Evolutionary conservation across 1,140 invertebrate species (phyloP).

Genomic region (Chelonus insularis): DNA sequence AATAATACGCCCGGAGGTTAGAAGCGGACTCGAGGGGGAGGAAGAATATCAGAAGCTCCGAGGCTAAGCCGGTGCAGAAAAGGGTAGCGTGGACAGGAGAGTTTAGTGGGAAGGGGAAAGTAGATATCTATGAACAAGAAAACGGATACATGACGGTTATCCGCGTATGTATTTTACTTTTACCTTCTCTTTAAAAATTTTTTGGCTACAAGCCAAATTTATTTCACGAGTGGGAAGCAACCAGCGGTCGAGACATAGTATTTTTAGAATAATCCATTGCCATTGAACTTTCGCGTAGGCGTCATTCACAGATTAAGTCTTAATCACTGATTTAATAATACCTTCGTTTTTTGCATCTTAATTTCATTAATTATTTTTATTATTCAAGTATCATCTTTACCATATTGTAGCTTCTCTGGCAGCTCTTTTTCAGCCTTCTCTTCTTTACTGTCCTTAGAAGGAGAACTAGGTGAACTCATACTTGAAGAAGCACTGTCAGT

Average conservation of each 20-base stretch:
- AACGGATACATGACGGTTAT: slow-evolving; percentile 5
- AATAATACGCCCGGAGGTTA: slow-evolving; percentile 46
- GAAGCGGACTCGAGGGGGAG: slow-evolving; percentile 34
- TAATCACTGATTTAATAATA: background rate
- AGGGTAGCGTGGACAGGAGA: slow-evolving; percentile 1
- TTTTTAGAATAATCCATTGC: slow-evolving; percentile 28
- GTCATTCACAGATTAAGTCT: slow-evolving; percentile 29
- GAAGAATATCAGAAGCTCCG: background rate
- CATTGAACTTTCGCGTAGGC: slow-evolving; percentile 31
- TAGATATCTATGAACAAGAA: slow-evolving; percentile 3
- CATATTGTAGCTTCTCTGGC: slow-evolving; percentile 51
- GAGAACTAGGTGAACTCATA: slow-evolving; percentile 55
- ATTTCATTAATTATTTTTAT: background rate
- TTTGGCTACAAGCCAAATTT: slow-evolving; percentile 12
- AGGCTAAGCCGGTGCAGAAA: background rate
- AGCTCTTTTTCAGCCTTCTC: slow-evolving; percentile 55
- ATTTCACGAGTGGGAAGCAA: background rate
- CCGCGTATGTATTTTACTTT: slow-evolving; percentile 10
- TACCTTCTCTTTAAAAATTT: slow-evolving; percentile 11
- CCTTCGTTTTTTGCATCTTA: background rate
- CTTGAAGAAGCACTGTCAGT: slow-evolving; percentile 55
- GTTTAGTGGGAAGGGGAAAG: background rate
- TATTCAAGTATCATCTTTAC: slow-evolving; percentile 31
- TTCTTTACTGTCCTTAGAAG: slow-evolving; percentile 54
- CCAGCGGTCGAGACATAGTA: slow-evolving; percentile 13